Evolutionary conservation across 2,797 vertebrate genomes (phyloP), one percentile per base, ranked within the genome.

Genomic region (Epinephelus malabaricus): DNA sequence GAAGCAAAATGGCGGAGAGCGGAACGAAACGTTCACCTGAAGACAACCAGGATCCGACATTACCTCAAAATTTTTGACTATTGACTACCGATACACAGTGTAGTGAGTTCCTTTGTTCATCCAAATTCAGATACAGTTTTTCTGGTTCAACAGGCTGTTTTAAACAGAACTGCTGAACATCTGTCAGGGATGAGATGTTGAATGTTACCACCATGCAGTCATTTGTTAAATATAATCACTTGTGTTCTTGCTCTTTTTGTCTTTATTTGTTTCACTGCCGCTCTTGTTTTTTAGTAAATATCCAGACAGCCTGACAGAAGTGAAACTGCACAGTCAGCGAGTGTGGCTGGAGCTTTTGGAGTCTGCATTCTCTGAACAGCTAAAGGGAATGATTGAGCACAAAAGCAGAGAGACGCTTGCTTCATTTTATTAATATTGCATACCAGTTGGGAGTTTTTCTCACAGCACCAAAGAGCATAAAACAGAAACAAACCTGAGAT

Each of bases 401-500:
- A 25, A 63, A 21, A 46, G 1, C 7, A 19, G 9, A 27, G 21
- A 46, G 17, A 59, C 3, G 14, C 11, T 61, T n/a, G 27, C 2
- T 45, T 45, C 49, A 51, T 21, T 46, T 38, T 54, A 53, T 38
- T 47, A 49, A 64, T 15, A 51, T 46, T 55, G 4, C 23, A 69
- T n/a, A 17, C 1, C 30, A 69, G 21, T 69, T 19, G 34, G 12
- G 21, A 40, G 11, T 51, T 30, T 23, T 64, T 25, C 9, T 40
- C 27, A 43, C 30, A 64, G 38, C 18, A 68, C 2, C 18, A 19
- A 69, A 47, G 6, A 53, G 3, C 21, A 40, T 8, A 17, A 17
- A 45, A 40, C 14, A 4, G 8, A 54, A 66, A 70, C 78, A 17
- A 43, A 90, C 94, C 95, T 95, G 95, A 40, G 93, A 93, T 59